Evolutionary conservation across 2,888 invertebrate genomes (phyloP).

Genomic region (Flexamia atlantica): DNA sequence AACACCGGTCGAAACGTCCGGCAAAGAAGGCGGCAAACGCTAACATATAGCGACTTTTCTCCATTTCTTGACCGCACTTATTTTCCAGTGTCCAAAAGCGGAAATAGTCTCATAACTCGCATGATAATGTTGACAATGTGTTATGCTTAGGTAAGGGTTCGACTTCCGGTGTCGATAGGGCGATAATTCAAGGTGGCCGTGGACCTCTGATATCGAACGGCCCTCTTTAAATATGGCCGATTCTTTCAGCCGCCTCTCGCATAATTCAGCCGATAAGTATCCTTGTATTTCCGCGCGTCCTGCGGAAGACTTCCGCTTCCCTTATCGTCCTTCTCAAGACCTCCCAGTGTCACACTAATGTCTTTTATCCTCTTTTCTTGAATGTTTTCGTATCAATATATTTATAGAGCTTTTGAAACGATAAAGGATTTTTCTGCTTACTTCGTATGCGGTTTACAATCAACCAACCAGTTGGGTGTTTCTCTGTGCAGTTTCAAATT

Average conservation of each 20-base stretch:
- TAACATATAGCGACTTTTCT: constrained; percentile 24
- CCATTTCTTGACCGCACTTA: neutral
- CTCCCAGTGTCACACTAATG: neutral
- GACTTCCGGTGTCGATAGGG: constrained; percentile 47
- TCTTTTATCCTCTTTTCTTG: neutral
- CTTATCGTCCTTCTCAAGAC: constrained; percentile 13
- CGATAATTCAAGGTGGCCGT: constrained; percentile 32
- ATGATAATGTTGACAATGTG: constrained; percentile 49
- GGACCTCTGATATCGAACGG: constrained; percentile 20
- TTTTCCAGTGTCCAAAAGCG: constrained; percentile 37
- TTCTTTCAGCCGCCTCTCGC: constrained; percentile 39
- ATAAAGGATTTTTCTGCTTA: no score
- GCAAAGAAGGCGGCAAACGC: neutral
- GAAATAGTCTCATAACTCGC: constrained; percentile 48
- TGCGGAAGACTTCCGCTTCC: neutral
- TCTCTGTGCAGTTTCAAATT: no score
- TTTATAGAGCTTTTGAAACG: no score
- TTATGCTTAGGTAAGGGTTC: constrained; percentile 45
- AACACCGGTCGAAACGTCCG: neutral
- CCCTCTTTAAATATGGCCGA: constrained; percentile 41
- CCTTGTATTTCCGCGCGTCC: constrained; percentile 46
- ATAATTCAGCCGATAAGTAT: constrained; percentile 48
- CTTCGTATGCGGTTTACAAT: no score
- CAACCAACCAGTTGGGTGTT: no score
- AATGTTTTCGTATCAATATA: no score